These are phyloP conservation scores for human DNA, from an alignment of 2,113 vertebrate species.

Conservation along the genomic window DNA sequence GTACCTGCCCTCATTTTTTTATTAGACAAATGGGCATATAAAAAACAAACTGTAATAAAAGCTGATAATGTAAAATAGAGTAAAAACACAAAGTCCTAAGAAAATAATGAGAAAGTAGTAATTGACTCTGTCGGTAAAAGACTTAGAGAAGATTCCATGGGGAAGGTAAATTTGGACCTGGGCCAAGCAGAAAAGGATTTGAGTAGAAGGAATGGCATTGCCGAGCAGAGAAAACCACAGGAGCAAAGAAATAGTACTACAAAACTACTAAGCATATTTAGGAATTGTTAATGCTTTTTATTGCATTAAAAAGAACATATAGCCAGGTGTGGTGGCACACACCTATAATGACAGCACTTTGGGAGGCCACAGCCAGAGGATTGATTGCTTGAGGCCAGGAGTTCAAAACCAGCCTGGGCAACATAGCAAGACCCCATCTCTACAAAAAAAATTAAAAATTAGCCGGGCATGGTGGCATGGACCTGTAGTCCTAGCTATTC, in stretches of 20 bases:
- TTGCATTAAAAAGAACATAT: background rate
- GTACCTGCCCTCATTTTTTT: background rate
- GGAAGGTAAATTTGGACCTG: background rate
- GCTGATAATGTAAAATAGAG: background rate
- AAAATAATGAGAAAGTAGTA: background rate
- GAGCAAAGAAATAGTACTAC: background rate
- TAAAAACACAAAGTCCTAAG: background rate
- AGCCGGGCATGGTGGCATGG: no score
- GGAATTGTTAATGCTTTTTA: background rate
- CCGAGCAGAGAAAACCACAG: background rate
- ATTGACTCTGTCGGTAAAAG: background rate
- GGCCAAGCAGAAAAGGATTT: background rate
- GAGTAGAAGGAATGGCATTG: background rate
- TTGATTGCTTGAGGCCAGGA: no score
- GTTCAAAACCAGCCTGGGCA: no score
- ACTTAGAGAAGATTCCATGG: background rate
- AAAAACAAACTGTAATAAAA: background rate
- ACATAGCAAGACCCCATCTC: no score
- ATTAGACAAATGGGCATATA: background rate
- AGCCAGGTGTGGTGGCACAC: no score
- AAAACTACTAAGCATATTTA: background rate
- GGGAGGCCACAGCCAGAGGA: no score
- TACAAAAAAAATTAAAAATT: no score
- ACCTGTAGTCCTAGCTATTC: no score
- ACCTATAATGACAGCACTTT: no score